Conservation (phyloP, 1,140 invertebrate genomes). For the Drosophila sp. region DNA sequence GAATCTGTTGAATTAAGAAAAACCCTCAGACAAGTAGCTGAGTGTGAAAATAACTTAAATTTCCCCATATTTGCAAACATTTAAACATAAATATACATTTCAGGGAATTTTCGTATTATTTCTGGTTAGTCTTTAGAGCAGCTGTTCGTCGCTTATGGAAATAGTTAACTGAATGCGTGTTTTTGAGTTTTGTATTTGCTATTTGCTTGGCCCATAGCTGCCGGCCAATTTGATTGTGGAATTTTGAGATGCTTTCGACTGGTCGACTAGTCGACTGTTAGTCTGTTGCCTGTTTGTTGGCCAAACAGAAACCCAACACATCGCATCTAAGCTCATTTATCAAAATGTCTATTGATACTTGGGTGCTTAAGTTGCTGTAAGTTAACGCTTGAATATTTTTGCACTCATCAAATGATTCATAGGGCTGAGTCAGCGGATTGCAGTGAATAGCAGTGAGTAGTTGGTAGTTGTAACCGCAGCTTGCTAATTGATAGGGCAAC, state of each 20-base stretch:
- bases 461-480: constrained; percentile 32
- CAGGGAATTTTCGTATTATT: neutral
- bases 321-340: constrained; percentile 75
- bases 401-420: constrained; percentile 59
- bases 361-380: constrained; percentile 29
- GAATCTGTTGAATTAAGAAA: too few species aligned
- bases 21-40: too few species aligned
- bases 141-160: neutral
- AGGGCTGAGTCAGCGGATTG: constrained; percentile 57
- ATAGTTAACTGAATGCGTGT: constrained; percentile 11
- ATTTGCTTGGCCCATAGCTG: constrained; percentile 74
- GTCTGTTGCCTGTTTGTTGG: constrained; percentile 43
- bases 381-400: constrained; percentile 38
- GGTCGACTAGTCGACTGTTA: neutral
- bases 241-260: constrained; percentile 58
- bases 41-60: too few species aligned
- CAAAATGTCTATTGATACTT: constrained; percentile 74
- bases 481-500: constrained; percentile 53
- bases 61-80: too few species aligned
- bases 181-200: constrained; percentile 51
- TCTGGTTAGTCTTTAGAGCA: too few species aligned
- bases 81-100: too few species aligned
- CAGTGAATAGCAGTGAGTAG: constrained; percentile 9
- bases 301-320: constrained; percentile 41
- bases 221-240: constrained; percentile 67